Base-by-base conservation (phyloP, 2,888 invertebrate species). In the Neuroscelio doddi region DNA sequence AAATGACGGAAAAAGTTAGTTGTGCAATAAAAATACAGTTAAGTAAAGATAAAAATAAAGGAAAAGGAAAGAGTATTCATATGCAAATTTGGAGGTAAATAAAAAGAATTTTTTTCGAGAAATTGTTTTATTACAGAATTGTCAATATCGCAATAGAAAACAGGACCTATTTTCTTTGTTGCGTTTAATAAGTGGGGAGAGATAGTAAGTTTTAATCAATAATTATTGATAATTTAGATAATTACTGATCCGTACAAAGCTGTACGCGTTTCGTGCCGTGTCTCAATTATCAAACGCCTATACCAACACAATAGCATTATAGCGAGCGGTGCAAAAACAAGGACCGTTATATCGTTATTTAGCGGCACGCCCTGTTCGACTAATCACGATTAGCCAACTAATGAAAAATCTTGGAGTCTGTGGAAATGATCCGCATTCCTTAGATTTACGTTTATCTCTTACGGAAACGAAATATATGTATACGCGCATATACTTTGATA, bases 241-340 rank as follows among this genome's bases (percentile, higher is more conserved):
- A 61, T 65, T 53, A 46, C 53, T 49, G 50, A 57, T 47, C 24
- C 12, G 29, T 27, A 21, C 21, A 42, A 10, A 14, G 42, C 45
- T 46, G 55, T 29, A 36, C 50, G 58, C 49, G 55, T 55, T 62
- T 58, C 58, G 46, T 65, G 56, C 51, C 56, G 56, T 65, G 59
- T 59, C 59, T 59, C 59, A 64, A 64, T 64, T 55, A 55, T 58
- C 51, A 64, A 59, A 51, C 51, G 55, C 51, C 52, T 59, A 50
- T 45, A 29, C 52, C 39, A 59, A 51, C 42, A 56, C 59, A 59
- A 59, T 59, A 53, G 51, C 44, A 44, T 63, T 36, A 10, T 12
- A 12, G 32, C 39, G 39, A 39, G 34, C 34, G 50, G 24, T 44
- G 49, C 39, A 63, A 57, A 63, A 63, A 52, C 52, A 34, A 26